These are phyloP conservation scores for Andrena minutula DNA, from an alignment of 2,888 invertebrate species.

Conservation along the genomic window DNA sequence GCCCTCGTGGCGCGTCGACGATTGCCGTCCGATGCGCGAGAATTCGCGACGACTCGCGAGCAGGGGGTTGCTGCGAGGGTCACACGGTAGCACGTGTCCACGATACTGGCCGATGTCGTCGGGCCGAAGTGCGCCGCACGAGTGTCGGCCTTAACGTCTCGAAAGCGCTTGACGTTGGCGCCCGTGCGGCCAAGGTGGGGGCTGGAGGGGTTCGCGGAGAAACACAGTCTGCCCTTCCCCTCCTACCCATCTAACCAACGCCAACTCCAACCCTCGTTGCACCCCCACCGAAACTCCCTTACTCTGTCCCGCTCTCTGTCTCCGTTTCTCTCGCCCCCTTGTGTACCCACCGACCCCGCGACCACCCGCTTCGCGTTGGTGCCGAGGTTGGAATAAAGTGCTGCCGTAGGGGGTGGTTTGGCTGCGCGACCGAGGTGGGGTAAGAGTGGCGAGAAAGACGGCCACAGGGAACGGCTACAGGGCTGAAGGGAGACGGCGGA, in stretches of 20 bases:
- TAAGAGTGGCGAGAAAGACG: constrained; percentile 40
- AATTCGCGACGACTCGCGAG: constrained; percentile 10
- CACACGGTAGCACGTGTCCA: constrained; percentile 61
- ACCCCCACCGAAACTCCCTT: constrained; percentile 48
- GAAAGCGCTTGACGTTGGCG: constrained; percentile 79
- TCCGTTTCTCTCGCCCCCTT: constrained; percentile 24
- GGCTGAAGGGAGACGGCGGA: constrained; percentile 12
- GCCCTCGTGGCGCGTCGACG: constrained; percentile 14
- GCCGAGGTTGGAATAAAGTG: constrained; percentile 73
- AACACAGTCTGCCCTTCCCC: constrained; percentile 53
- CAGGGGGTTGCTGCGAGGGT: constrained; percentile 10
- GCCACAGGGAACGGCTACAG: background rate
- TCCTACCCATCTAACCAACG: constrained; percentile 42
- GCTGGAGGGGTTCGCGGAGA: constrained; percentile 64
- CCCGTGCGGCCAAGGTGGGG: constrained; percentile 67
- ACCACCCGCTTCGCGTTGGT: constrained; percentile 64
- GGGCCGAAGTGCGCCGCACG: constrained; percentile 82
- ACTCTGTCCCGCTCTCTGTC: constrained; percentile 34
- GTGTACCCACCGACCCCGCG: constrained; percentile 53
- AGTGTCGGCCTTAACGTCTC: constrained; percentile 81
- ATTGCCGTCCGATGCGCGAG: background rate
- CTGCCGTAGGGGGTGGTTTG: constrained; percentile 66
- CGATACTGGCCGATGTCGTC: constrained; percentile 77
- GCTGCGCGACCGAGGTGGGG: constrained; percentile 50
- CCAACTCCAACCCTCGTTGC: constrained; percentile 53